Evolutionary conservation across 1,140 invertebrate species (phyloP), one percentile per base, ranked within the genome.

Genomic region (Scaptomyza graminum): DNA sequence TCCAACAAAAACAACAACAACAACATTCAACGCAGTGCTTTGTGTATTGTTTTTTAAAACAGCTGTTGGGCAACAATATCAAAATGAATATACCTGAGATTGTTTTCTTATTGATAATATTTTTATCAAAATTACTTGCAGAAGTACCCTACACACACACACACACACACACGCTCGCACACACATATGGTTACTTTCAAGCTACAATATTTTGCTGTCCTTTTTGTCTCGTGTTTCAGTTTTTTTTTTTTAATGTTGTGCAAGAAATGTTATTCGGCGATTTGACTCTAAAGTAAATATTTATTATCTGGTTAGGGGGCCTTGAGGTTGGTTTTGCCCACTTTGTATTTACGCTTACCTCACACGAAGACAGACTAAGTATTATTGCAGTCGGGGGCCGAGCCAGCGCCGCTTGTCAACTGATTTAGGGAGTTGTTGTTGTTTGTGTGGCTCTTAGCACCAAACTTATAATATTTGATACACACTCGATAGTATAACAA

Each of bases 291-390:
- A 12, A 13, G 11, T 67, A 52, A 43, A 44, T 60, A 39, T 60
- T 44, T 61, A 68, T 50, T 61, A 68, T 51, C 49, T 51, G 55
- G 15, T 41, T 41, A 31, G 52, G 56, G 39, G 56, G 65, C 65
- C 49, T 60, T 67, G 65, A 46, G 65, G 55, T 49, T 66, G n/a
- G 47, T 49, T 66, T 67, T 67, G 64, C 64, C 37, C 47, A 46
- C 16, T 52, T 51, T n/a, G n/a, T n/a, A 68, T 61, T 60, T 34
- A 56, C 28, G 34, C 66, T 63, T 63, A 68, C 65, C 65, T 68
- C 57, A 62, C 56, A 68, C 63, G 46, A 66, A 28, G 41, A 31
- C 4, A 25, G 2, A 25, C 2, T 5, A 25, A 5, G 0, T 5
- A 37, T 39, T 51, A 67, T 59, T 67, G 64, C 46, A 67, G 46